phyloP scores from a whole-genome alignment of 2,113 vertebrate genomes.

The Sarotherodon lohbergeri region DNA sequence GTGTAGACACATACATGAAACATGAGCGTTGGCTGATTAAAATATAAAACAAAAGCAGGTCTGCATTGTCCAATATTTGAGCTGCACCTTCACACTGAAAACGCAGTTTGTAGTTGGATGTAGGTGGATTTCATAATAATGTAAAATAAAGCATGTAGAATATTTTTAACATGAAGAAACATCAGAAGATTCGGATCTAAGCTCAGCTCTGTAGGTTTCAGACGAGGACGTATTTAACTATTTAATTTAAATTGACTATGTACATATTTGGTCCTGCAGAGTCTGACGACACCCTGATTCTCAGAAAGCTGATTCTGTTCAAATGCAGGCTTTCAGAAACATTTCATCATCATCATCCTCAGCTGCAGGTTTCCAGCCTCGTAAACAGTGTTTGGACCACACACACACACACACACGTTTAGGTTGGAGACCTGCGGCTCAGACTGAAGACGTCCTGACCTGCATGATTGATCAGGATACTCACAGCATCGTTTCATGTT shows the following conservation, averaged over 20 bases:
- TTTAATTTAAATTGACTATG: rapidly evolving
- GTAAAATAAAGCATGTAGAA: background rate
- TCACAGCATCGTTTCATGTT: background rate
- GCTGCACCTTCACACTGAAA: background rate
- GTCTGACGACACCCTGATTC: background rate
- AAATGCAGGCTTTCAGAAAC: background rate
- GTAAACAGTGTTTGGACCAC: background rate
- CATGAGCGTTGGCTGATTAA: background rate
- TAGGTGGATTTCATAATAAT: background rate
- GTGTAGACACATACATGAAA: background rate
- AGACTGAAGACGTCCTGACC: background rate
- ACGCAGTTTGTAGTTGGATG: background rate
- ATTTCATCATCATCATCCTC: background rate
- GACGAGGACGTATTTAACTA: background rate
- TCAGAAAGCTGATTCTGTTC: background rate
- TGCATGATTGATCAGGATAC: background rate
- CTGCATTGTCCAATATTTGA: background rate
- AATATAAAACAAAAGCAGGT: background rate
- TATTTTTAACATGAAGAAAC: background rate
- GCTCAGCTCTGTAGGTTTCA: background rate
- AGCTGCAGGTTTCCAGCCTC: background rate
- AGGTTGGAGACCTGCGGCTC: background rate
- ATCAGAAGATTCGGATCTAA: rapidly evolving
- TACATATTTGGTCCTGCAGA: background rate
- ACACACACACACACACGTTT: rapidly evolving